A percentile compares a stretch with the other conserved stretches of the same genome.
These are phyloP conservation scores for Orussus abietinus DNA, from an alignment of 1,140 invertebrate genomes.

Conservation along the genomic window DNA sequence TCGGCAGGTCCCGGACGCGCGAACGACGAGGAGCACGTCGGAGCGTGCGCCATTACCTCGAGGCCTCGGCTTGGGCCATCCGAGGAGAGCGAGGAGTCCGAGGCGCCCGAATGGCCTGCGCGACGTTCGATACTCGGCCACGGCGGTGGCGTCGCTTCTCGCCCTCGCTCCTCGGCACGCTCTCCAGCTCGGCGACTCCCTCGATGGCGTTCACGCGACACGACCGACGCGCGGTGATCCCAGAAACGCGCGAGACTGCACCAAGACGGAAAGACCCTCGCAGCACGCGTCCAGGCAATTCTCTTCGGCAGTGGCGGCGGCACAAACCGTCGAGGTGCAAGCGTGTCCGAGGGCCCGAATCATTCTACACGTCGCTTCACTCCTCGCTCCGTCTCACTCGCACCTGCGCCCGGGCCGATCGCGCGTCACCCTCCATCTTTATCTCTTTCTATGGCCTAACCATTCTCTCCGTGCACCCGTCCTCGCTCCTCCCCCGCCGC, in stretches of 20 bases:
- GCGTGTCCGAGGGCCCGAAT: conserved; percentile 37
- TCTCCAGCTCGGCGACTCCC: too few species aligned
- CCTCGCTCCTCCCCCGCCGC: background rate
- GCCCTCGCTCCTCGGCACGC: conserved; percentile 7
- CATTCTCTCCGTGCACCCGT: conserved; percentile 2
- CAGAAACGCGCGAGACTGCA: background rate
- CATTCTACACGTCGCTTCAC: conserved; percentile 29
- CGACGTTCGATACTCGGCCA: conserved; percentile 34
- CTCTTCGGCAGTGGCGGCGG: conserved; percentile 31
- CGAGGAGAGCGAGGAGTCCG: conserved; percentile 13
- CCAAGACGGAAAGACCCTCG: conserved; percentile 3
- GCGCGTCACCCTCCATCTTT: conserved; percentile 6
- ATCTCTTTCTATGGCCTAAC: conserved; percentile 15
- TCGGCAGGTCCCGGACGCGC: conserved; percentile 8
- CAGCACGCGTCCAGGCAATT: conserved; percentile 35
- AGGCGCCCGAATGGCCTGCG: conserved; percentile 18
- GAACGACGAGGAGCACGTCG: conserved; percentile 26
- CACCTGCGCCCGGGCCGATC: conserved; percentile 10
- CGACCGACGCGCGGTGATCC: background rate
- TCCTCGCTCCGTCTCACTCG: conserved; percentile 18
- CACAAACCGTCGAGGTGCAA: conserved; percentile 34
- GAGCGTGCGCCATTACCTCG: conserved; percentile 41
- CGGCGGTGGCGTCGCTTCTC: conserved; percentile 26
- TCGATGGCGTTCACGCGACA: conserved; percentile 15
- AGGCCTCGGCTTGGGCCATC: conserved; percentile 37